Percentiles rank a stretch among this genome's conserved stretches.
phyloP scores from a whole-genome alignment of 2,113 vertebrate species.

The Anguilla rostrata region DNA sequence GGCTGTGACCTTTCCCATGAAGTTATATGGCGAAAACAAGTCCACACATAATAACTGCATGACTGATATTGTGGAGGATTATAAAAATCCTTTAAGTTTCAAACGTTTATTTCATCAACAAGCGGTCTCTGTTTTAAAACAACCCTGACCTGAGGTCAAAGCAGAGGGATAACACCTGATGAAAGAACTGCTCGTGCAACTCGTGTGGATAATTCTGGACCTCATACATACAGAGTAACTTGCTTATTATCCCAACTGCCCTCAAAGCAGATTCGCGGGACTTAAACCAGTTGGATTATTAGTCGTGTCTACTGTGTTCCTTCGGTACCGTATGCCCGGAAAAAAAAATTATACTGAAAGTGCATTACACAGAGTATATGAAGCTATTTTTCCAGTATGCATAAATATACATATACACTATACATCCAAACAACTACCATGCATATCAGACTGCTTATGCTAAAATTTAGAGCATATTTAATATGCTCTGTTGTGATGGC shows the following conservation, averaged over 20 bases:
- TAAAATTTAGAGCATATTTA: too few relatives aligned
- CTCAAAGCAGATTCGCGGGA: neutral
- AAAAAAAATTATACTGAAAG: too few relatives aligned
- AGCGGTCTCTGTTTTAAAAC: neutral
- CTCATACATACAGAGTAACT: neutral
- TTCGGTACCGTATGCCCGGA: too few relatives aligned
- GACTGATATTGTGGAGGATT: neutral
- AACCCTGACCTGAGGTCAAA: neutral
- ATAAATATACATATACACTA: too few relatives aligned
- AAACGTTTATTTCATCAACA: slow-evolving; percentile 7
- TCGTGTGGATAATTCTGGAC: neutral
- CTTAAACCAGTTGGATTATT: neutral
- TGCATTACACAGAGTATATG: too few relatives aligned
- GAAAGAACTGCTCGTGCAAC: neutral
- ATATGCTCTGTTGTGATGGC: too few relatives aligned
- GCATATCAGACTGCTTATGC: too few relatives aligned
- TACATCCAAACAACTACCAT: too few relatives aligned
- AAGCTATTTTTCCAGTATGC: too few relatives aligned
- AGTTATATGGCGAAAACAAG: neutral
- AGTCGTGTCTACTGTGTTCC: neutral
- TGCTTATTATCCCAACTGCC: neutral
- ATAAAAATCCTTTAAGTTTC: slow-evolving; percentile 7
- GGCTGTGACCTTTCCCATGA: too few relatives aligned
- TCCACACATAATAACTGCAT: neutral
- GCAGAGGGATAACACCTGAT: neutral